phyloP scores from a whole-genome alignment of 1,140 invertebrate species.

The Hycleus phaleratus region DNA sequence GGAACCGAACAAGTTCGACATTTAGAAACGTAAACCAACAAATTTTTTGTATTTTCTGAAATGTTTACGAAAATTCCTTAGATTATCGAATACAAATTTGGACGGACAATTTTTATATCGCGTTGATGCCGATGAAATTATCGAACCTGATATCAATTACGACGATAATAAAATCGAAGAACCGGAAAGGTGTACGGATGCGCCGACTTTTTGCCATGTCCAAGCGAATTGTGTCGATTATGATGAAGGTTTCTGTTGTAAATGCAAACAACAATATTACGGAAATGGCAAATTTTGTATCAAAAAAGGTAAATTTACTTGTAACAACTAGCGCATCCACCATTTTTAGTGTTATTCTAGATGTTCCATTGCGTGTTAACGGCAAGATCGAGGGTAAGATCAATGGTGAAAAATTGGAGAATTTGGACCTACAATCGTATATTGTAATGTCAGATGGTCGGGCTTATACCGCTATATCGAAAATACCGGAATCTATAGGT shows the following conservation, averaged over 20 bases:
- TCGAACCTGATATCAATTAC: conserved; percentile 55
- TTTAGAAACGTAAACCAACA: conserved; percentile 54
- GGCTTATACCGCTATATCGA: conserved; percentile 84
- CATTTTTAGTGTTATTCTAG: conserved; percentile 40
- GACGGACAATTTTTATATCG: conserved; percentile 79
- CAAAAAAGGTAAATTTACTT: conserved; percentile 54
- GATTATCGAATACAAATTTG: conserved; percentile 74
- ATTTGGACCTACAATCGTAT: conserved; percentile 86
- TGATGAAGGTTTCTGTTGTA: conserved; percentile 78
- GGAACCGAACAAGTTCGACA: conserved; percentile 77
- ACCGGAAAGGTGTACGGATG: conserved; percentile 46
- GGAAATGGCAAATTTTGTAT: conserved; percentile 89
- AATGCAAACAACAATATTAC: conserved; percentile 70
- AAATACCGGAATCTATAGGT: conserved; percentile 64
- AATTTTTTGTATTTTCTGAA: background rate
- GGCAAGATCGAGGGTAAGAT: conserved; percentile 75
- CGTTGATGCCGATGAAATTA: conserved; percentile 61
- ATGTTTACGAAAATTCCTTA: conserved; percentile 41
- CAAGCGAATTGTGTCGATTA: conserved; percentile 78
- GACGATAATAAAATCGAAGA: conserved; percentile 34
- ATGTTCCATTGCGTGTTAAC: conserved; percentile 72
- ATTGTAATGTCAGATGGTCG: conserved; percentile 81
- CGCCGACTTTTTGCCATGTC: conserved; percentile 65
- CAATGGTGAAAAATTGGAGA: conserved; percentile 64
- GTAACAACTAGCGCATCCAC: background rate